Evolutionary conservation across 1,140 invertebrate genomes (phyloP), one percentile per base, ranked within the genome.

Genomic region (Aplysia californica): DNA sequence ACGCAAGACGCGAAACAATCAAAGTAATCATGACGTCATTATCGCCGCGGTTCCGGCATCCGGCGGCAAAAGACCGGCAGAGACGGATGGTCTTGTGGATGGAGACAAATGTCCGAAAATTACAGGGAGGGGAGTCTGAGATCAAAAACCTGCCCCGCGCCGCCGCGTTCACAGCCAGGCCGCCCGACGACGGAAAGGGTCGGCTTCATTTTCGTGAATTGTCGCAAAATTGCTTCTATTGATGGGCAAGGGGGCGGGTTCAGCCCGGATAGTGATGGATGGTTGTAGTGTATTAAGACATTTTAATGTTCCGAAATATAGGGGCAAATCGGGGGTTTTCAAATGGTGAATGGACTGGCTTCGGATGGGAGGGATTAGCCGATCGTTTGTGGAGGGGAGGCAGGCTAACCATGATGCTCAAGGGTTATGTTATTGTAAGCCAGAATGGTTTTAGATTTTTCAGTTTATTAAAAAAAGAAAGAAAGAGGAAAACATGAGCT

Each of bases 51-150:
- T 44, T 44, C 36, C 39, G 38, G 3, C n/a, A 39, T 4, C 66
- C 38, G n/a, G 18, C 18, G 3, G 38, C 33, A 33, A n/a, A 70
- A 20, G 26, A 26, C 15, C 2, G 33, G 35, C 36, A 61, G 23
- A 61, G 55, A 73, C 35, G 31, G 23, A 73, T 31, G 55, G 41
- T 20, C 15, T 39, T 6, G n/a, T 21, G 23, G 55, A 61, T 73
- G 38, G 71, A 73, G 58, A 73, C 36, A 73, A 73, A 73, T 41
- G 29, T 39, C 35, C 3, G 58, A 64, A 73, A 73, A 73, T 41
- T 61, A 73, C 71, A 73, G 56, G 56, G 33, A 15, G 1, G 0
- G 31, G 39, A n/a, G n/a, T n/a, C n/a, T n/a, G 29, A 61, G 56
- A 35, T 35, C 10, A 73, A 33, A 35, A 2, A 20, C 41, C 6